Evolutionary conservation across 2,888 invertebrate species (phyloP), one percentile per base, ranked within the genome.

Genomic region (Allolobophora icterica): DNA sequence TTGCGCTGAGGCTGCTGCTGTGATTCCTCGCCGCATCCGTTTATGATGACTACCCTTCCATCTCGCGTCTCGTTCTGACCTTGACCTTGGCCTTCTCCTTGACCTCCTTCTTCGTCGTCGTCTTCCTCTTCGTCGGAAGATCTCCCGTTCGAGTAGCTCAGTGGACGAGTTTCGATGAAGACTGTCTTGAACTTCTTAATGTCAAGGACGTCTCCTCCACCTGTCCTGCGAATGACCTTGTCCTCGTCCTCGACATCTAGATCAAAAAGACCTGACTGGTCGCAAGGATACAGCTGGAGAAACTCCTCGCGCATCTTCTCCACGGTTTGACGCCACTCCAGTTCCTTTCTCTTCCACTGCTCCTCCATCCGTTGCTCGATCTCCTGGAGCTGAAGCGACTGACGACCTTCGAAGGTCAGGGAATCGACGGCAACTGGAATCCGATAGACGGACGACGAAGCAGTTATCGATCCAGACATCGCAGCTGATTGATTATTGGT

Each of bases 241-340:
- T 5, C 42, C 38, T 42, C 89, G 42, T 40, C 33, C 33, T 89
- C 89, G 40, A 35, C 89, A 5, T 33, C 33, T 33, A 42, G n/a
- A 38, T 30, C 40, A 11, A 8, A 21, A 15, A n/a, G 38, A 40
- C 33, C 89, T 4, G 45, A 17, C 71, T 90, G 91, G 52, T 93
- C 92, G 84, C 84, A 45, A 8, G 92, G 92, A 84, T 93, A 92
- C 30, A 93, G 91, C 33, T 91, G 84, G n/a, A 93, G 91, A 45
- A 93, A 92, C 89, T 93, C 93, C 58, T 93, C 92, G 21, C 91
- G 89, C 93, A 93, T 93, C 45, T 84, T 89, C 71, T 92, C 92
- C n/a, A 93, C 92, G 33, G 92, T 89, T 45, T 89, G 89, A 71
- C 93, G 91, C 92, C 93, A 93, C 15, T 93, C 92, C 34, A 89